These are phyloP conservation scores for Coleophora deauratella DNA, from an alignment of 2,888 invertebrate species.

Conservation along the genomic window DNA sequence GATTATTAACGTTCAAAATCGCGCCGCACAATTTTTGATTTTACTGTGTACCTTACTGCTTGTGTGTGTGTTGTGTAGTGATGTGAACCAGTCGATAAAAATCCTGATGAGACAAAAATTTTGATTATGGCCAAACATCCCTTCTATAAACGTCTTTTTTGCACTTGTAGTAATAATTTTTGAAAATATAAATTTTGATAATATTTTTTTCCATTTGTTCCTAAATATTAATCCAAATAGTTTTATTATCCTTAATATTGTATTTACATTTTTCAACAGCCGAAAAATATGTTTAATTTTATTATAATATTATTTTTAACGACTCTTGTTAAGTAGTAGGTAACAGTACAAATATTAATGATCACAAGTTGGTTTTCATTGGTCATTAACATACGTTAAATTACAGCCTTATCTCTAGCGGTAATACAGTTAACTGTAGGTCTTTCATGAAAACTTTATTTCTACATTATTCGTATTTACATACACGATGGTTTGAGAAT, in stretches of 20 bases:
- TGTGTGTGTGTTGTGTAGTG: conserved; percentile 54
- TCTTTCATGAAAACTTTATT: conserved; percentile 41
- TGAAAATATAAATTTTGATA: conserved; percentile 76
- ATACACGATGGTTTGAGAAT: too few species aligned
- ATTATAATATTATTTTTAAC: conserved; percentile 71
- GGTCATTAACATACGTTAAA: conserved; percentile 75
- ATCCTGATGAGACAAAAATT: conserved; percentile 54
- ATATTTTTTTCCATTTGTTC: conserved; percentile 69
- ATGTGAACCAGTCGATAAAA: conserved; percentile 58
- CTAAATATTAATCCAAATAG: conserved; percentile 75
- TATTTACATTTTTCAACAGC: conserved; percentile 75
- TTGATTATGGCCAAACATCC: conserved; percentile 71
- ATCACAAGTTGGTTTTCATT: conserved; percentile 77
- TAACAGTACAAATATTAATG: conserved; percentile 77
- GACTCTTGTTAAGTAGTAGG: conserved; percentile 76
- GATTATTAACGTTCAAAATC: conserved; percentile 44
- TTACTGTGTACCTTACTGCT: conserved; percentile 69
- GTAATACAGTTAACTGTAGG: conserved; percentile 67
- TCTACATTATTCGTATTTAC: not conserved
- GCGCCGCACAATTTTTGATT: conserved; percentile 57
- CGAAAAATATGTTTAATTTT: conserved; percentile 75
- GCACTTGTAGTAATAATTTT: conserved; percentile 70
- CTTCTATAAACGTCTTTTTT: conserved; percentile 63
- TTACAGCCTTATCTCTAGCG: conserved; percentile 65
- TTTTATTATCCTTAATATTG: conserved; percentile 73